Evolutionary conservation across 2,113 vertebrate genomes (phyloP).

Genomic region (Hydrochoerus hydrochaeris): DNA sequence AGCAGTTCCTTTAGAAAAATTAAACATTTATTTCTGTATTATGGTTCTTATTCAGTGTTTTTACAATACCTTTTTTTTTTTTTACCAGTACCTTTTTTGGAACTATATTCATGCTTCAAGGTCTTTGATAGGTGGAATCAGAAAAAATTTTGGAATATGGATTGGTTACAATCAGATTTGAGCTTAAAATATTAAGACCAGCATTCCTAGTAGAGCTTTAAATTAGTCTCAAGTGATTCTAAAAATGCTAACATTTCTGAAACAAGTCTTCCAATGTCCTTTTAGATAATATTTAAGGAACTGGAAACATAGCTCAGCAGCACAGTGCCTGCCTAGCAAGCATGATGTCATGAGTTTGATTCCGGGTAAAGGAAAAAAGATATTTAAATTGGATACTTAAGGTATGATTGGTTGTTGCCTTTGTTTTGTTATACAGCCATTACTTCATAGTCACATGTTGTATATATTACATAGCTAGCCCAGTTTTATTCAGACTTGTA

Average conservation of each 20-base stretch:
- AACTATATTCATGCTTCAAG: background rate
- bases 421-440: slow-evolving; percentile 25
- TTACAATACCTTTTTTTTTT: slow-evolving; percentile 32
- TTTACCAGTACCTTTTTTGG: slow-evolving; percentile 25
- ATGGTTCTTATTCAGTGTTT: slow-evolving; percentile 16
- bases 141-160: slow-evolving; percentile 42
- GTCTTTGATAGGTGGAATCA: slow-evolving; percentile 33
- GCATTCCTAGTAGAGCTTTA: background rate
- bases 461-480: slow-evolving; percentile 71
- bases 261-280: slow-evolving; percentile 25
- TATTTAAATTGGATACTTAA: slow-evolving; percentile 50
- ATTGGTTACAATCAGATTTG: slow-evolving; percentile 25
- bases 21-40: slow-evolving; percentile 32
- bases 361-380: no score
- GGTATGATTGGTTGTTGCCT: background rate
- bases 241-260: slow-evolving; percentile 1
- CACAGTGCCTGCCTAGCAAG: no score
- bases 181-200: background rate
- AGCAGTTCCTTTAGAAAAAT: background rate
- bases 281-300: background rate
- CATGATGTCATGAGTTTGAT: no score
- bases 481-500: slow-evolving; percentile 79
- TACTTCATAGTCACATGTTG: slow-evolving; percentile 73
- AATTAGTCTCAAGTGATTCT: background rate
- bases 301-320: no score